These are phyloP conservation scores for Isurus oxyrinchus DNA, from an alignment of 2,113 vertebrate genomes.

Conservation along the genomic window DNA sequence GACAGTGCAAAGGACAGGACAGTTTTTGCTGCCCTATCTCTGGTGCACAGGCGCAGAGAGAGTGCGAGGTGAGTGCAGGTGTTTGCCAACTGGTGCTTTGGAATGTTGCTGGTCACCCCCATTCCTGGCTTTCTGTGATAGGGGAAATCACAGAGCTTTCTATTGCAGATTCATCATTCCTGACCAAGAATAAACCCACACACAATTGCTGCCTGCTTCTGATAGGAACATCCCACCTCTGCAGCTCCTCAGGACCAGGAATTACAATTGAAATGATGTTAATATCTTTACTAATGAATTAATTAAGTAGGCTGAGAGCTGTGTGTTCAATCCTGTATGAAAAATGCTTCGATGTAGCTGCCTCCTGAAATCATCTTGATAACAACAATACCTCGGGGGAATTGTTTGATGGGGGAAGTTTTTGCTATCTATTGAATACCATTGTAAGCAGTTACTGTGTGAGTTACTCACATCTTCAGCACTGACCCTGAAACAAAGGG, in stretches of 20 bases:
- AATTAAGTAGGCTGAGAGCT: conserved; percentile 3
- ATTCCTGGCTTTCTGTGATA: neutral
- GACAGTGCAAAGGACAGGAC: neutral
- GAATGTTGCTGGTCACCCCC: neutral
- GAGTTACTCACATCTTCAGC: neutral
- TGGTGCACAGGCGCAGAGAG: neutral
- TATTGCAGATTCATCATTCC: neutral
- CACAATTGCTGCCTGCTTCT: neutral
- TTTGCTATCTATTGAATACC: neutral
- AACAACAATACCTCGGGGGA: neutral
- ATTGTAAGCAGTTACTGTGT: neutral
- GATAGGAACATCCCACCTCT: neutral
- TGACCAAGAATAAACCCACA: neutral
- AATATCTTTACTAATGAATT: conserved; percentile 5
- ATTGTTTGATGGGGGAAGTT: neutral
- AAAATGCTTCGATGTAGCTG: neutral
- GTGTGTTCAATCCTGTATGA: conserved; percentile 1
- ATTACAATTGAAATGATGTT: neutral
- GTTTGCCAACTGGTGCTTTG: neutral
- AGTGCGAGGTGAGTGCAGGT: neutral
- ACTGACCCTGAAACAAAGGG: conserved; percentile 30
- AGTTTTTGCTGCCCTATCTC: neutral
- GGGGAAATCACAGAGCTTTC: neutral
- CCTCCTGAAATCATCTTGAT: neutral
- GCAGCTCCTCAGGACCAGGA: neutral